phyloP scores from a whole-genome alignment of 2,888 invertebrate genomes.

The Eupithecia pulchellata region DNA sequence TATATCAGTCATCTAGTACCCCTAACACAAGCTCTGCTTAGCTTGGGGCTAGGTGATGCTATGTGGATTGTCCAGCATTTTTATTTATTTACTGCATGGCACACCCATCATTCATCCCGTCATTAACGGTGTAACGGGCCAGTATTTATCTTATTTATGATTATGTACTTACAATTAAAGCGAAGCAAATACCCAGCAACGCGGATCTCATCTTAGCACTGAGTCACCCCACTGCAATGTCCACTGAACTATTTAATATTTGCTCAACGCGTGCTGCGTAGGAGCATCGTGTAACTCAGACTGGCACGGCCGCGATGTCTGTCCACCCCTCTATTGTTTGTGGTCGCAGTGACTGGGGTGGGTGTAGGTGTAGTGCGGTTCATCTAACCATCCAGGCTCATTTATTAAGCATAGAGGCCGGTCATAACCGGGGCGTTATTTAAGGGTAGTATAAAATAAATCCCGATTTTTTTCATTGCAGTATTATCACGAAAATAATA shows the following conservation, averaged over 20 bases:
- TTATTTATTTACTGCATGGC: no score
- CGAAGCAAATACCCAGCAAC: conserved; percentile 71
- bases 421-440: neutral
- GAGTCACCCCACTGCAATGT: conserved; percentile 60
- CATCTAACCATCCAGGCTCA: neutral
- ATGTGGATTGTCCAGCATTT: no score
- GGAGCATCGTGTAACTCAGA: conserved; percentile 53
- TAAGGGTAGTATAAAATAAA: no score
- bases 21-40: no score
- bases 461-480: no score
- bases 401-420: neutral
- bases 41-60: no score
- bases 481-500: no score
- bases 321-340: conserved; percentile 22
- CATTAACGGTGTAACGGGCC: no score
- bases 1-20: no score
- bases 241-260: conserved; percentile 40
- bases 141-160: no score
- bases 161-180: conserved; percentile 69
- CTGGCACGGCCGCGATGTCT: conserved; percentile 19
- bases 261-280: conserved; percentile 63
- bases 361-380: neutral
- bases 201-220: conserved; percentile 75
- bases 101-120: no score
- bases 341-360: neutral